phyloP scores from a whole-genome alignment of 2,113 vertebrate species.

The Budorcas taxicolor region DNA sequence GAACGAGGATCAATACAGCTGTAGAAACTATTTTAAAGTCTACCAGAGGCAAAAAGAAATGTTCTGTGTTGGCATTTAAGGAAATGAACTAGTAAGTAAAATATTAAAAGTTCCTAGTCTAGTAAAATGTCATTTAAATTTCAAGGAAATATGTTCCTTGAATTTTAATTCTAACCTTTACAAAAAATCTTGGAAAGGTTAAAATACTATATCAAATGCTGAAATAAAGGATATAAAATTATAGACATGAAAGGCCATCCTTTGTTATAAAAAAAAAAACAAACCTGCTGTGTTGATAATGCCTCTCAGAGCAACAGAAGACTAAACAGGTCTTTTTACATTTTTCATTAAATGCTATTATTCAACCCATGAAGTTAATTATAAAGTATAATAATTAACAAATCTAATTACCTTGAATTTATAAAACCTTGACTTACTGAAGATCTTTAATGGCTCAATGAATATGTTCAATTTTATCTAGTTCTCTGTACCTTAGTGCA shows the following conservation, averaged over 20 bases:
- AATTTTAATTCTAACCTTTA: constrained; percentile 73
- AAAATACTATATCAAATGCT: constrained; percentile 65
- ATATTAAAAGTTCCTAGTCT: constrained; percentile 46
- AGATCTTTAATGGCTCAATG: constrained; percentile 14
- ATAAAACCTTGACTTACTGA: constrained; percentile 25
- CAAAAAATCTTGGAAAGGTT: constrained; percentile 54
- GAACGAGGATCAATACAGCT: not conserved
- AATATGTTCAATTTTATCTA: not conserved
- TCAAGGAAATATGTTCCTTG: constrained; percentile 42
- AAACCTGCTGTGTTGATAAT: constrained; percentile 18
- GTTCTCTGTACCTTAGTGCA: not conserved
- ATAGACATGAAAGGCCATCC: constrained; percentile 39
- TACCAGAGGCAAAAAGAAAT: constrained; percentile 22
- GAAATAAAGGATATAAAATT: constrained; percentile 55
- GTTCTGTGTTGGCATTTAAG: constrained; percentile 24
- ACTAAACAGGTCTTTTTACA: not conserved
- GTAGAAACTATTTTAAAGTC: not conserved
- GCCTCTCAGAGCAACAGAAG: not conserved
- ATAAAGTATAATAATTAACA: constrained; percentile 40
- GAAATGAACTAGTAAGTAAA: constrained; percentile 50
- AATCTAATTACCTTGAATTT: constrained; percentile 16
- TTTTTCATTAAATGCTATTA: constrained; percentile 25
- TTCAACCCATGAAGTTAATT: constrained; percentile 11
- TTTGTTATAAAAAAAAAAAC: constrained; percentile 43
- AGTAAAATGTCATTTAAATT: constrained; percentile 63